These are phyloP conservation scores for Mycetomoellerius zeteki DNA, from an alignment of 1,140 invertebrate species.

Conservation along the genomic window DNA sequence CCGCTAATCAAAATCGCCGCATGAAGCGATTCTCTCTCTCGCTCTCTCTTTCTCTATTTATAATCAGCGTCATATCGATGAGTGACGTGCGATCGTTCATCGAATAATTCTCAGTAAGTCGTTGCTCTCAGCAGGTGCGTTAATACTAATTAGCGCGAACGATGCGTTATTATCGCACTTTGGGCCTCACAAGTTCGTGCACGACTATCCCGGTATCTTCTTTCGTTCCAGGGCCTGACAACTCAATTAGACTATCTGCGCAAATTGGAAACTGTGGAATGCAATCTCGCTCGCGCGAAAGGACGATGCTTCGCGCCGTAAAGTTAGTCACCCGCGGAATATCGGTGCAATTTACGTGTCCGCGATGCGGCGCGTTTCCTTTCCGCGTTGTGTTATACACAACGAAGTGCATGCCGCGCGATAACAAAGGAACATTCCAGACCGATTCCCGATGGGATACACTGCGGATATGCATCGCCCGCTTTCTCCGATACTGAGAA, in stretches of 20 bases:
- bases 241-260: slow-evolving; percentile 30
- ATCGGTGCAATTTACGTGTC: slow-evolving; percentile 28
- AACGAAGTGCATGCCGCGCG: neutral
- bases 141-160: slow-evolving; percentile 33
- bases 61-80: slow-evolving; percentile 8
- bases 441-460: slow-evolving; percentile 24
- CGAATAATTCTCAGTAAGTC: slow-evolving; percentile 35
- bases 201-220: neutral
- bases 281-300: slow-evolving; percentile 8
- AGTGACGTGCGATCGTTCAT: slow-evolving; percentile 23
- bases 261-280: neutral
- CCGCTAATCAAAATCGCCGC: slow-evolving; percentile 41
- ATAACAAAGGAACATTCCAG: slow-evolving; percentile 41
- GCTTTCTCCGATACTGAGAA: neutral
- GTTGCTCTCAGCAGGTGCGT: slow-evolving; percentile 27
- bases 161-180: slow-evolving; percentile 31
- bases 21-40: neutral
- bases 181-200: neutral
- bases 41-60: neutral
- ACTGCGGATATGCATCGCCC: neutral
- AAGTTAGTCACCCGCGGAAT: slow-evolving; percentile 26
- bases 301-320: neutral
- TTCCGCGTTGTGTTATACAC: neutral
- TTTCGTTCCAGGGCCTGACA: slow-evolving; percentile 10
- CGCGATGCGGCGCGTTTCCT: neutral